Percentiles rank a stretch among this genome's conserved stretches.
These are phyloP conservation scores for Drosophila ohnishii DNA, from an alignment of 1,140 invertebrate genomes.

Conservation along the genomic window DNA sequence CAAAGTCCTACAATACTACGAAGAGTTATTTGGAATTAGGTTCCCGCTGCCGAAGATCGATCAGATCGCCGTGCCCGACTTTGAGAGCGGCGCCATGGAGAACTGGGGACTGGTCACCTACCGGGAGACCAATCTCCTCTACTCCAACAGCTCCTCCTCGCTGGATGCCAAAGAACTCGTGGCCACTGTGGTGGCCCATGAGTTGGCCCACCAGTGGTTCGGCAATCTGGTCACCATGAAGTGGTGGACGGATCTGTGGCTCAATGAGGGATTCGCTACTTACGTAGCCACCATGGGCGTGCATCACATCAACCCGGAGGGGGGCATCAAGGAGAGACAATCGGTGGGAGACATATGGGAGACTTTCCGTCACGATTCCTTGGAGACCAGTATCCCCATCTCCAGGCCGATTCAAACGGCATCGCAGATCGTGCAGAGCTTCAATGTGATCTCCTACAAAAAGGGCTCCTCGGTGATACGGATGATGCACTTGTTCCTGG, in stretches of 20 bases:
- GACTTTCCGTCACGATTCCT: conserved; percentile 84
- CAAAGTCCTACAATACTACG: conserved; percentile 86
- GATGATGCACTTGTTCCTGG: conserved; percentile 95
- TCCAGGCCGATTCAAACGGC: conserved; percentile 86
- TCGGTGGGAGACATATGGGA: conserved; percentile 84
- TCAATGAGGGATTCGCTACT: conserved; percentile 91
- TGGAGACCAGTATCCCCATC: conserved; percentile 86
- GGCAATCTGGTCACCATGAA: conserved; percentile 89
- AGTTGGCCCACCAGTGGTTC: conserved; percentile 93
- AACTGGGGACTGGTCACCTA: conserved; percentile 87
- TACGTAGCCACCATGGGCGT: conserved; percentile 86
- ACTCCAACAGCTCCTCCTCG: conserved; percentile 84
- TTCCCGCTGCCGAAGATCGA: conserved; percentile 88
- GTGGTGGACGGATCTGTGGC: conserved; percentile 66
- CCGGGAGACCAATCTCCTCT: conserved; percentile 68
- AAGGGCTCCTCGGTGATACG: conserved; percentile 92
- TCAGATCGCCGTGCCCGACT: conserved; percentile 91
- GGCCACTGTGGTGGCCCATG: conserved; percentile 89
- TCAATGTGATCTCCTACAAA: conserved; percentile 93
- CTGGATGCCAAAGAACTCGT: conserved; percentile 85
- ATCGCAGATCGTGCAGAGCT: conserved; percentile 92
- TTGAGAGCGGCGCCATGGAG: conserved; percentile 89
- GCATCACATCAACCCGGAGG: conserved; percentile 85
- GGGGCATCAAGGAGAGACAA: conserved; percentile 87
- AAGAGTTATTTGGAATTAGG: conserved; percentile 88